A percentile compares a stretch with the other conserved stretches of the same genome.
Evolutionary conservation across 53 echinoderm and acorn worm species (phyloP).

Genomic region (Luidia sarsii): DNA sequence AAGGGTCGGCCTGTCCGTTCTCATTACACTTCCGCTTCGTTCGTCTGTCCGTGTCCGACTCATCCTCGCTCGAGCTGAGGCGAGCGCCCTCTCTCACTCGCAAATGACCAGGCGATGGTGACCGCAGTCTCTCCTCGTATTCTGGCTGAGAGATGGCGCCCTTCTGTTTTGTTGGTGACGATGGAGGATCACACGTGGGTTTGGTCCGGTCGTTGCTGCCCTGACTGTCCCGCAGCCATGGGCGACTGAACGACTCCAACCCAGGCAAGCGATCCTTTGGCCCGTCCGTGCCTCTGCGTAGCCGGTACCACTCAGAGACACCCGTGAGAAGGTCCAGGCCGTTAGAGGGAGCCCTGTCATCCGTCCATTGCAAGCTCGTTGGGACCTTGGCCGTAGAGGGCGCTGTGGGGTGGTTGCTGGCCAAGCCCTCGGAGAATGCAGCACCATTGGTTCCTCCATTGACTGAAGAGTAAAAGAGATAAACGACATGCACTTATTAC

Average conservation of each 20-base stretch:
- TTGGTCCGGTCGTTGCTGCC: no score
- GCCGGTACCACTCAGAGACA: constrained; percentile 36
- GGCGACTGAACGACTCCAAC: constrained; percentile 14
- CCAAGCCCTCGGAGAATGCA: not conserved
- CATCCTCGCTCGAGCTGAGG: constrained; percentile 1
- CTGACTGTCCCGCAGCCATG: constrained; percentile 3
- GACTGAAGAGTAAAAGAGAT: not conserved
- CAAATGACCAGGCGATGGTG: no score
- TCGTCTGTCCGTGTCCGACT: not conserved
- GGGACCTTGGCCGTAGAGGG: not conserved
- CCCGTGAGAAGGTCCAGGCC: constrained; percentile 37
- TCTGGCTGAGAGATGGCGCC: no score
- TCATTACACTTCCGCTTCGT: constrained; percentile 10
- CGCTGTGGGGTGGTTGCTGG: not conserved
- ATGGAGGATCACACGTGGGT: no score
- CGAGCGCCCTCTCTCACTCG: no score
- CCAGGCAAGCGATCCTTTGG: not conserved
- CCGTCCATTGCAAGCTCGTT: not conserved
- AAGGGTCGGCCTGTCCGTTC: not conserved
- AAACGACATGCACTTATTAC: no score
- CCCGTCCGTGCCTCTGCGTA: not conserved
- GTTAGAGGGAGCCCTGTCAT: constrained; percentile 29
- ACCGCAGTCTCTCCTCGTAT: no score
- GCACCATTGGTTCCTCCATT: not conserved
- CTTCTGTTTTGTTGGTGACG: no score